Conservation (phyloP, 2,113 vertebrate genomes). For the Meriones unguiculatus region DNA sequence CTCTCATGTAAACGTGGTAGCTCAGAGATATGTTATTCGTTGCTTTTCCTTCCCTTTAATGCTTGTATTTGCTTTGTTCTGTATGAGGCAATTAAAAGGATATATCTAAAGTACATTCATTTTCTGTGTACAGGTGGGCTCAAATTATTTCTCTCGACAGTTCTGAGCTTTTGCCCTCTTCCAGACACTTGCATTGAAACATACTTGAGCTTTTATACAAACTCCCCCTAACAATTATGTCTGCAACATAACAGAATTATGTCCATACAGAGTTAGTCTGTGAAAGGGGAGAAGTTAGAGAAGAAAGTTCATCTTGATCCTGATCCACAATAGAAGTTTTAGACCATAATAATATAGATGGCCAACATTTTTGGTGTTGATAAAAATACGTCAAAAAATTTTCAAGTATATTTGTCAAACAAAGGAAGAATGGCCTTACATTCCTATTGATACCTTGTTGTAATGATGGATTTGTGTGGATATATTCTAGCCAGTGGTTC, state of each 20-base stretch:
- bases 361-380: slow-evolving; percentile 12
- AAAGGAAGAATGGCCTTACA: neutral
- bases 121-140: neutral
- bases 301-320: slow-evolving; percentile 25
- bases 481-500: neutral
- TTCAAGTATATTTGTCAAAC: slow-evolving; percentile 48
- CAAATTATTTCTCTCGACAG: slow-evolving; percentile 13
- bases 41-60: neutral
- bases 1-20: neutral
- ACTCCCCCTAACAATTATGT: neutral
- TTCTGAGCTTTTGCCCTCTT: slow-evolving; percentile 9
- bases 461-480: slow-evolving; percentile 14
- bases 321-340: slow-evolving; percentile 9
- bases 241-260: no score
- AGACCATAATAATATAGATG: neutral
- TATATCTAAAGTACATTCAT: neutral
- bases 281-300: slow-evolving; percentile 46
- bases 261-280: neutral
- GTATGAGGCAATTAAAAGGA: neutral
- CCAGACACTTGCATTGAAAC: neutral
- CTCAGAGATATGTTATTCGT: neutral
- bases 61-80: neutral
- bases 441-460: neutral
- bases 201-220: slow-evolving; percentile 6
- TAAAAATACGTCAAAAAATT: slow-evolving; percentile 19